Evolutionary conservation across 2,888 invertebrate species (phyloP), one percentile per base, ranked within the genome.

Genomic region (Nipponacmea schrenckii): DNA sequence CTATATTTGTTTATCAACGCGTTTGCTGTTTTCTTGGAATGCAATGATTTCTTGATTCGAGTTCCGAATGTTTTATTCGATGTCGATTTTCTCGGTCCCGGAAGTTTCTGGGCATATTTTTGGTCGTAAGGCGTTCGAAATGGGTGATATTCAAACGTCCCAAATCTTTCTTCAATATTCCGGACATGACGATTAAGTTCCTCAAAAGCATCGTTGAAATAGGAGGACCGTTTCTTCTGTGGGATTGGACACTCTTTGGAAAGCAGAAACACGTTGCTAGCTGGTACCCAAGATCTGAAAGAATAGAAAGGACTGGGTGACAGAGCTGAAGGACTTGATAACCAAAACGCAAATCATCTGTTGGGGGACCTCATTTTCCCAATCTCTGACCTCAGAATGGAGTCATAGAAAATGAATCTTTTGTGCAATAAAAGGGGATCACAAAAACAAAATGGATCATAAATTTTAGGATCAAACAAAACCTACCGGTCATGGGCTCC

Each of bases 231-330:
- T 76, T 85, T 92, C 90, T 85, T 93, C 88, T 82, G 91, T 88
- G 89, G 83, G 1, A 86, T 86, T 5, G 91, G 91, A 74, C 88
- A 88, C 81, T 93, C 93, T 82, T 93, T 92, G 0, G 94, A 95
- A 87, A 94, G 94, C 4, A 96, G 91, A 87, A 92, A 96, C 84
- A 96, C 94, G 87, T 96, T 95, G 79, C 93, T 93, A 0, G 93
- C 91, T 0, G 94, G 93, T 17, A 97, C 94, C 95, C 96, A 96
- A 8, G 96, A 96, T 70, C 96, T 90, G 78, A 12, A 83, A 72
- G 76, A 44, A 62, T 10, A 46, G 12, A 69, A n/a, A 50, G 48
- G 8, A 46, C 24, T 27, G 48, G 68, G 17, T 27, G 15, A 62
- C 1, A 20, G n/a, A 8, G 2, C 50, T 17, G 15, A 68, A 20